Base-by-base conservation (phyloP, 2,113 vertebrate genomes). In the Hydrochoerus hydrochaeris region DNA sequence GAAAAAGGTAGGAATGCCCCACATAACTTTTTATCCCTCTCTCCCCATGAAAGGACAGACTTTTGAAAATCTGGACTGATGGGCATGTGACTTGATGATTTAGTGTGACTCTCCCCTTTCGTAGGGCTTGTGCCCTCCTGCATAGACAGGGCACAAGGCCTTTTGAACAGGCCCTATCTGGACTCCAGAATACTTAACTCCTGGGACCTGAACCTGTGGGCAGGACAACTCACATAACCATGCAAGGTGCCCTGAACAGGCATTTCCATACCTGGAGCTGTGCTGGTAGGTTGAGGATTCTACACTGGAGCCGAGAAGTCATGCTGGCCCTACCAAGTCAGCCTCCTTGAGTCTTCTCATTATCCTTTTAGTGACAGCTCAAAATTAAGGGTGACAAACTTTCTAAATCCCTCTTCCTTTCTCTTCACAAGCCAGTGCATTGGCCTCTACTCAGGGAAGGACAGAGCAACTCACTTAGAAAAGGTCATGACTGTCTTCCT, bases 201-300 rank as follows among this genome's bases (percentile, higher is more conserved):
- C 52, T 22, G 49, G 1, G 3, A 5, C 35, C 5, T 0, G 19
- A 90, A 28, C 10, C 20, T 41, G 12, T 52, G 32, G 20, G 10
- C 10, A 35, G 57, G 32, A 62, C 14, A 49, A 6, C 20, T 80
- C 14, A 11, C 5, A 30, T 41, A 10, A 30, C 5, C 41, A n/a
- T 1, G 7, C 6, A 32, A 7, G 1, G 44, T 19, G 13, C 28
- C 38, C 28, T 19, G 20, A 57, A 8, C 0, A 11, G 9, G 8
- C 7, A 16, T 7, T n/a, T 41, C 41, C 1, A 6, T 4, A 1
- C 12, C n/a, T n/a, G n/a, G n/a, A n/a, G n/a, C n/a, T n/a, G n/a
- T n/a, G n/a, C n/a, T n/a, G n/a, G n/a, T n/a, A n/a, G n/a, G n/a
- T n/a, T n/a, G n/a, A n/a, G n/a, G n/a, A n/a, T n/a, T n/a, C n/a